Conservation (phyloP, 2,113 vertebrate species). For the Hemibagrus wyckioides region DNA sequence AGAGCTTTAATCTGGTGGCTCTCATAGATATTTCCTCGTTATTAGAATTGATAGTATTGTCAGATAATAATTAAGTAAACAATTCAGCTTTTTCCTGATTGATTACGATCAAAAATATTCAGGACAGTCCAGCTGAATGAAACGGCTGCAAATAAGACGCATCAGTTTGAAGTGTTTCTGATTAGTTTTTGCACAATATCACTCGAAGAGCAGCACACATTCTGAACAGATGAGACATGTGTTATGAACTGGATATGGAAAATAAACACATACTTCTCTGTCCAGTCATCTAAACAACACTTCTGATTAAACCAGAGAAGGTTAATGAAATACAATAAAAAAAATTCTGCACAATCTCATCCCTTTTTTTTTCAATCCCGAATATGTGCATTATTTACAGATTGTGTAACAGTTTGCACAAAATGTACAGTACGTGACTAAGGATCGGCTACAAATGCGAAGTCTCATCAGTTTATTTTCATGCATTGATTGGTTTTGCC, state of each 20-base stretch:
- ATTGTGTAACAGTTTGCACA: background rate
- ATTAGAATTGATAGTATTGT: background rate
- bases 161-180: background rate
- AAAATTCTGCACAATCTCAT: background rate
- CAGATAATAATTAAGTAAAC: background rate
- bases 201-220: background rate
- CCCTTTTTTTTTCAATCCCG: background rate
- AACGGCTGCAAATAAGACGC: background rate
- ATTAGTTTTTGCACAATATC: background rate
- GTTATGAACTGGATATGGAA: background rate
- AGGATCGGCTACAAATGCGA: background rate
- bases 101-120: background rate
- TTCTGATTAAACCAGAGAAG: background rate
- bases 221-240: constrained; percentile 12
- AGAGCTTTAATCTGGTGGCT: background rate
- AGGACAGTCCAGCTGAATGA: background rate
- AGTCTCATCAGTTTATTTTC: background rate
- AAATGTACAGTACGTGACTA: background rate
- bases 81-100: background rate
- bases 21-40: background rate
- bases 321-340: background rate
- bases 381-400: too few relatives aligned
- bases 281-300: background rate
- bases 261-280: constrained; percentile 7
- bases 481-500: background rate